Conservation (phyloP, 2,113 vertebrate species). For the Centropus bengalensis region DNA sequence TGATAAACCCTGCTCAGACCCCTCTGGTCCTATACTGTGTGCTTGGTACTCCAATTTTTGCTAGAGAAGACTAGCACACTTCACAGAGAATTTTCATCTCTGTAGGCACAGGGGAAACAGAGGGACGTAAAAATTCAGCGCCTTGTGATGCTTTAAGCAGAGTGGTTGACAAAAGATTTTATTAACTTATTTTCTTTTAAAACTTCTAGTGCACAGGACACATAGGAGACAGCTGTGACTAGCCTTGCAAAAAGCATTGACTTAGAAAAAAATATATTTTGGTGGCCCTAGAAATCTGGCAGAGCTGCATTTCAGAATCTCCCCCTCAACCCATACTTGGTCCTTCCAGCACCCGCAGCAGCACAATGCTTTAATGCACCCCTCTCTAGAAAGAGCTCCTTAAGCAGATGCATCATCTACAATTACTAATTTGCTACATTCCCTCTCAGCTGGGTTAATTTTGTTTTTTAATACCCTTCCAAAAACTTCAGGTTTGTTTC, state of each 20-base stretch:
- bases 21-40: not conserved
- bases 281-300: not conserved
- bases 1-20: not conserved
- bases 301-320: not conserved
- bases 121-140: not conserved
- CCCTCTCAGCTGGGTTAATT: not conserved
- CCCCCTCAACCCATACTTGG: not conserved
- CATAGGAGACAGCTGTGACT: not conserved
- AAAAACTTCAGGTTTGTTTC: not conserved
- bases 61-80: not conserved
- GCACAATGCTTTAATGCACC: not conserved
- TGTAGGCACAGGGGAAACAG: not conserved
- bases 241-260: not conserved
- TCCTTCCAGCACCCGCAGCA: not conserved
- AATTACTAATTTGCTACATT: not conserved
- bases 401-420: not conserved
- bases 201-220: not conserved
- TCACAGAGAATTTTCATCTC: not conserved
- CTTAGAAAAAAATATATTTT: not conserved
- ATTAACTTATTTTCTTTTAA: not conserved
- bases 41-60: not conserved
- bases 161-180: not conserved
- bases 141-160: not conserved
- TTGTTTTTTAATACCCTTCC: not conserved
- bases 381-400: not conserved